Base-by-base conservation (phyloP, 2,797 vertebrate species). In the Silurus lanzhouensis region DNA sequence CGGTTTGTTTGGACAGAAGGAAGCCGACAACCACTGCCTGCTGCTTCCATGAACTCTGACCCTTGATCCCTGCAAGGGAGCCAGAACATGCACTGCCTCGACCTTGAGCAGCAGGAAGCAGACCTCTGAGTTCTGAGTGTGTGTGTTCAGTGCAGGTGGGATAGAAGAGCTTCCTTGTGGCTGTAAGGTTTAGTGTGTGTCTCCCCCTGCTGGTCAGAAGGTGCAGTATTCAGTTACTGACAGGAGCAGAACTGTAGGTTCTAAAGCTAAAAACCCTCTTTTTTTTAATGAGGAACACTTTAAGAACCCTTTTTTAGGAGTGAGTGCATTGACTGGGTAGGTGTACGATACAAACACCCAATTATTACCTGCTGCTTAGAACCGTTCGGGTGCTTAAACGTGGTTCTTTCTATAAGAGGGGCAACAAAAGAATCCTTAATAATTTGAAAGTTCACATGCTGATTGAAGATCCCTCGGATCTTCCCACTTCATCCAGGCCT, bases 51-150 rank as follows among this genome's bases (percentile, higher is more conserved):
- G 52, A 82, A 77, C 88, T 87, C 86, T 85, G 81, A 75, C 72
- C 83, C 85, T 75, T 44, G 72, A 88, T 84, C 83, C 83, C 85
- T 86, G 57, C 74, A 57, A 88, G 86, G 85, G 71, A 87, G 87
- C 84, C 83, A 58, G 86, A 88, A 90, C 88, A 90, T 88, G 87
- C 88, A 86, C 82, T 84, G 90, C 84, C 83, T 76, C 63, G 84
- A 89, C 88, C 88, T 83, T 81, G 79, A 77, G 55, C 81, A 77
- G 70, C 81, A 77, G 81, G 68, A 70, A 55, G 76, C 74, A 7
- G 48, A 52, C 48, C 48, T 52, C 48, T 27, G 75, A 70, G 44
- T 81, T 68, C 82, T 83, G 75, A 87, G 83, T 86, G 70, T 64
- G 13, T 46, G 27, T 25, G 27, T 67, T 83, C 58, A 58, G 78